These are phyloP conservation scores for Diabrotica balteata DNA, from an alignment of 2,888 invertebrate species.

Conservation along the genomic window DNA sequence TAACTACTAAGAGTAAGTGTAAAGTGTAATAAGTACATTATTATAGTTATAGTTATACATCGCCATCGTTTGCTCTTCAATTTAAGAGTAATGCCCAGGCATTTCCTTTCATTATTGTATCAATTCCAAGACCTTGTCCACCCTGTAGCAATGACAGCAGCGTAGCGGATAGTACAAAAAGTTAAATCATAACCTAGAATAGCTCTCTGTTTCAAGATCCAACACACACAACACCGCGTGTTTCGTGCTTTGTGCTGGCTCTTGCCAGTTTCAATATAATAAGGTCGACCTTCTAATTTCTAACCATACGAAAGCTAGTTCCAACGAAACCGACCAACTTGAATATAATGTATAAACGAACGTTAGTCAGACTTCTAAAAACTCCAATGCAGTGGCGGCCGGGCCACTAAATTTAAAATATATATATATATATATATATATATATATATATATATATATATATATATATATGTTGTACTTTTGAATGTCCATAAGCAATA, in stretches of 20 bases:
- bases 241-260: constrained; percentile 14
- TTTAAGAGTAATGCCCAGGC: too few relatives aligned
- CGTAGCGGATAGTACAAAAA: constrained; percentile 19
- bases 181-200: constrained; percentile 34
- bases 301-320: constrained; percentile 34
- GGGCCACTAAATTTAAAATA: neutral
- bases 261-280: constrained; percentile 31
- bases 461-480: too few relatives aligned
- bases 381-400: constrained; percentile 14
- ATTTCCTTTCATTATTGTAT: too few relatives aligned
- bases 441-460: too few relatives aligned
- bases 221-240: constrained; percentile 11
- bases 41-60: too few relatives aligned
- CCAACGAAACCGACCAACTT: constrained; percentile 20
- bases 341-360: constrained; percentile 14
- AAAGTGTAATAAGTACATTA: too few relatives aligned
- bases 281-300: constrained; percentile 38
- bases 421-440: too few relatives aligned
- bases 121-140: neutral
- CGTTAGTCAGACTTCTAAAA: constrained; percentile 24
- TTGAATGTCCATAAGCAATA: too few relatives aligned
- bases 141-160: constrained; percentile 18
- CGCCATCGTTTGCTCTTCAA: too few relatives aligned
- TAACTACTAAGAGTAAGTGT: too few relatives aligned
- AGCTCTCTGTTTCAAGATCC: constrained; percentile 20